Evolutionary conservation across 1,140 invertebrate genomes (phyloP).

Genomic region (Pseudomyrmex sp.): DNA sequence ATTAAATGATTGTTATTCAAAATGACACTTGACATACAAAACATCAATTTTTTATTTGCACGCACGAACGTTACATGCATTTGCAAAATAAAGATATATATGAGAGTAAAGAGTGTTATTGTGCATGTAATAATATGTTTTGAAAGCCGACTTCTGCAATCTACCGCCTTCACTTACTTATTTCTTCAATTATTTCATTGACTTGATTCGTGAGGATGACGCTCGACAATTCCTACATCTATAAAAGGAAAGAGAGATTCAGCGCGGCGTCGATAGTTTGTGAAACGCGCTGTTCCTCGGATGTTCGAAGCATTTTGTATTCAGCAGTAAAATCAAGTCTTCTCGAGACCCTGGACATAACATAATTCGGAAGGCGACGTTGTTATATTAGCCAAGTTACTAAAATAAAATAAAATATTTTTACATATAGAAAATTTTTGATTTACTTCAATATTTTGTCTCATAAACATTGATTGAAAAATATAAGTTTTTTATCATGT

Average conservation of each 20-base stretch:
- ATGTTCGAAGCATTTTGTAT: slow-evolving; percentile 45
- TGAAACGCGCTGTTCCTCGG: slow-evolving; percentile 29
- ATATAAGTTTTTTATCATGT: no score
- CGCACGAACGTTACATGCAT: not conserved
- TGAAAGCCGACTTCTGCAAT: not conserved
- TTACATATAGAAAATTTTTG: no score
- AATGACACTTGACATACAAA: no score
- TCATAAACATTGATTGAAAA: no score
- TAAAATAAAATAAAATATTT: no score
- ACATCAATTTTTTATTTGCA: no score
- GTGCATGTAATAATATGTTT: not conserved
- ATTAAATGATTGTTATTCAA: no score
- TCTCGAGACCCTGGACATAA: not conserved
- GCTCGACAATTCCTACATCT: not conserved
- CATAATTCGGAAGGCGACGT: not conserved
- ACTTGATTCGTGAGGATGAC: slow-evolving; percentile 11
- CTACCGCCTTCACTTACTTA: not conserved
- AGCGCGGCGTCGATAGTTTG: not conserved
- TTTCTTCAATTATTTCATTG: slow-evolving; percentile 27
- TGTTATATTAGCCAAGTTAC: no score
- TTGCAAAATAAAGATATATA: not conserved
- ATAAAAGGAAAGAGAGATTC: slow-evolving; percentile 43
- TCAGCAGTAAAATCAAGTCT: slow-evolving; percentile 4
- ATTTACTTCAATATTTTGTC: no score
- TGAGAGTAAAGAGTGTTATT: not conserved